phyloP scores from a whole-genome alignment of 2,113 vertebrate genomes.

The Protomyctophum bolini region DNA sequence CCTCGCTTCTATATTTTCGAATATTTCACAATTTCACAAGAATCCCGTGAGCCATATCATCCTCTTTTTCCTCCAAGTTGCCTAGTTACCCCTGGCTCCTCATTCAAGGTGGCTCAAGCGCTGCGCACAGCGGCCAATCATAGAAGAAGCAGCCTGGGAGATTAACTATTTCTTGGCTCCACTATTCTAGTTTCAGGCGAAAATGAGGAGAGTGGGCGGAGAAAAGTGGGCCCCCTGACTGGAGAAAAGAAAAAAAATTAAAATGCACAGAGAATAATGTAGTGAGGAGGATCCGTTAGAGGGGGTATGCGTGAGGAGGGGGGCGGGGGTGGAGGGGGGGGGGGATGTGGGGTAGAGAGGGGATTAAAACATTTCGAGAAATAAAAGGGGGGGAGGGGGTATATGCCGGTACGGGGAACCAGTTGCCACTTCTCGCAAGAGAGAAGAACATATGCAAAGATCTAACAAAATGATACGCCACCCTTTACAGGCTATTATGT shows the following conservation, averaged over 20 bases:
- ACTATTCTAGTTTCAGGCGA: slow-evolving; percentile 66
- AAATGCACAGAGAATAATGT: slow-evolving; percentile 76
- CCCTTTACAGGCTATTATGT: slow-evolving; percentile 30
- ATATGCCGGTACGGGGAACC: slow-evolving; percentile 38
- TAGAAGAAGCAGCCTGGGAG: slow-evolving; percentile 64
- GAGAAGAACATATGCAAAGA: slow-evolving; percentile 34
- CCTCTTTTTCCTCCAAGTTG: slow-evolving; percentile 61
- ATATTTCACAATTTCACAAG: slow-evolving; percentile 42
- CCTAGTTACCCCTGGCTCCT: slow-evolving; percentile 74
- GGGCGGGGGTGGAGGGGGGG: slow-evolving; percentile 5
- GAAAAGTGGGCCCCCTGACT: slow-evolving; percentile 65
- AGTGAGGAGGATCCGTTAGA: not conserved
- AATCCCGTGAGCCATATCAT: slow-evolving; percentile 38
- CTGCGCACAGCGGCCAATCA: slow-evolving; percentile 71
- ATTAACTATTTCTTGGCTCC: slow-evolving; percentile 78
- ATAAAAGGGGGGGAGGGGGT: slow-evolving; percentile 54
- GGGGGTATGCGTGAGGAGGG: not conserved
- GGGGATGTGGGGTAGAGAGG: slow-evolving; percentile 42
- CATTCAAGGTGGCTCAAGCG: slow-evolving; percentile 73
- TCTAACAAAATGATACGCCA: slow-evolving; percentile 57
- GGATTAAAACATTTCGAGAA: slow-evolving; percentile 73
- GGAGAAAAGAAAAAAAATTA: slow-evolving; percentile 56
- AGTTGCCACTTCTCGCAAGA: slow-evolving; percentile 66
- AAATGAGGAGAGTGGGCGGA: slow-evolving; percentile 72
- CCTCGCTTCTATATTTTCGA: slow-evolving; percentile 33